phyloP scores from a whole-genome alignment of 2,113 vertebrate species.

The Fregata magnificens region DNA sequence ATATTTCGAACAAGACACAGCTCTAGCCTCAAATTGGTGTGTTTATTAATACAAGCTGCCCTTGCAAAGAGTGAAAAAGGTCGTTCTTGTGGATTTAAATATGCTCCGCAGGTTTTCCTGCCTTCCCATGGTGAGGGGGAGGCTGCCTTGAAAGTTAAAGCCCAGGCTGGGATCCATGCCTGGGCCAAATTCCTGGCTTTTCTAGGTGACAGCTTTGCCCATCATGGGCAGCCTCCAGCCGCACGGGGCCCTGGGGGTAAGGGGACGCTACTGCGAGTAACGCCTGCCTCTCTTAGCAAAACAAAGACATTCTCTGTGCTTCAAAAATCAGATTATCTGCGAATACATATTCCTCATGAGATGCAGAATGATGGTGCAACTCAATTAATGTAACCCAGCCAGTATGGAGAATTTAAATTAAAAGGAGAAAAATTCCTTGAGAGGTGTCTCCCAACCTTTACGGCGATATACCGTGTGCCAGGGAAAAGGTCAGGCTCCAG shows the following conservation, averaged over 20 bases:
- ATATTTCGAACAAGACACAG: neutral
- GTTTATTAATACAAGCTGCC: neutral
- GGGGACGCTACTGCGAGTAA: neutral
- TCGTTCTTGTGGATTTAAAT: neutral
- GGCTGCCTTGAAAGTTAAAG: neutral
- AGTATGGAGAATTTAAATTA: neutral
- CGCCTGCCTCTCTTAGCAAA: neutral
- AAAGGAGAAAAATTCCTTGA: neutral
- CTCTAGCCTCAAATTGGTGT: neutral
- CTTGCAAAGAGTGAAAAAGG: neutral
- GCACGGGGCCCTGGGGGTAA: fast-evolving
- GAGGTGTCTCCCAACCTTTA: neutral
- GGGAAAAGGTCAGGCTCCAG: neutral
- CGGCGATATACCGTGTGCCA: neutral
- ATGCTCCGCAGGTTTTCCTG: neutral
- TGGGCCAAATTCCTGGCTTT: neutral
- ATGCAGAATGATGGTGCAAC: neutral
- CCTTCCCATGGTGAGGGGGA: neutral
- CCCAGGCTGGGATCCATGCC: neutral
- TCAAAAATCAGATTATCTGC: neutral
- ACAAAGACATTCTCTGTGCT: neutral
- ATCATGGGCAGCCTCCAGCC: neutral
- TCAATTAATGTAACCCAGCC: neutral
- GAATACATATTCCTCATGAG: fast-evolving
- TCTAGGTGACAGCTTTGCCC: neutral